phyloP scores from a whole-genome alignment of 2,888 invertebrate species.

The Miltochrista miniata region DNA sequence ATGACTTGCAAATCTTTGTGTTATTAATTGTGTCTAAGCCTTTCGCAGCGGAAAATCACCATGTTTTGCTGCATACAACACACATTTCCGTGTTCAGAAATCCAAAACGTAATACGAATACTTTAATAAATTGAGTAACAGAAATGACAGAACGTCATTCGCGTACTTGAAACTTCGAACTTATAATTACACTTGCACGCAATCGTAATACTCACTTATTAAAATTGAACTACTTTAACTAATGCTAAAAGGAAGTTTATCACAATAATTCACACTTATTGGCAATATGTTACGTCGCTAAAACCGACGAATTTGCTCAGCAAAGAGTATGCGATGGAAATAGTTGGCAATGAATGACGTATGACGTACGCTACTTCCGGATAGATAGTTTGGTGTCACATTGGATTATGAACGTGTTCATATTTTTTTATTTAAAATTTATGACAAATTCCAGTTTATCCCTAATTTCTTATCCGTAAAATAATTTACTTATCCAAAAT shows the following conservation, averaged over 20 bases:
- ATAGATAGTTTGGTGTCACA: constrained; percentile 58
- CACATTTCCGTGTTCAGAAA: constrained; percentile 45
- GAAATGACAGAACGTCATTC: constrained; percentile 75
- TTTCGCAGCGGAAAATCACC: constrained; percentile 40
- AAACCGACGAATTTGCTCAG: constrained; percentile 68
- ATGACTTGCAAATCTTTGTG: constrained; percentile 70
- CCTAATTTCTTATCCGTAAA: too few relatives aligned
- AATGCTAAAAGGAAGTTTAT: constrained; percentile 74
- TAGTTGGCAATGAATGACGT: constrained; percentile 76
- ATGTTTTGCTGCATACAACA: constrained; percentile 31
- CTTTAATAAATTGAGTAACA: constrained; percentile 76
- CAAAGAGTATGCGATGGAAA: constrained; percentile 60
- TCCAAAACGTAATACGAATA: constrained; percentile 57
- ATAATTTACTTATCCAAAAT: too few relatives aligned
- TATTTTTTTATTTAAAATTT: background rate
- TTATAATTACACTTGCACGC: constrained; percentile 45
- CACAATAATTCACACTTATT: constrained; percentile 77
- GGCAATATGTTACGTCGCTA: constrained; percentile 70
- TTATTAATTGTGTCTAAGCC: constrained; percentile 56
- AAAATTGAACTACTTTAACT: constrained; percentile 77
- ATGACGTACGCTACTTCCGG: constrained; percentile 76
- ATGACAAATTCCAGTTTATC: too few relatives aligned
- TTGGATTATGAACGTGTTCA: constrained; percentile 38
- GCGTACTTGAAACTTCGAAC: constrained; percentile 61
- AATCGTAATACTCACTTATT: constrained; percentile 72